Base-by-base conservation (phyloP, 2,888 invertebrate species). In the Ganaspis brasiliensis region DNA sequence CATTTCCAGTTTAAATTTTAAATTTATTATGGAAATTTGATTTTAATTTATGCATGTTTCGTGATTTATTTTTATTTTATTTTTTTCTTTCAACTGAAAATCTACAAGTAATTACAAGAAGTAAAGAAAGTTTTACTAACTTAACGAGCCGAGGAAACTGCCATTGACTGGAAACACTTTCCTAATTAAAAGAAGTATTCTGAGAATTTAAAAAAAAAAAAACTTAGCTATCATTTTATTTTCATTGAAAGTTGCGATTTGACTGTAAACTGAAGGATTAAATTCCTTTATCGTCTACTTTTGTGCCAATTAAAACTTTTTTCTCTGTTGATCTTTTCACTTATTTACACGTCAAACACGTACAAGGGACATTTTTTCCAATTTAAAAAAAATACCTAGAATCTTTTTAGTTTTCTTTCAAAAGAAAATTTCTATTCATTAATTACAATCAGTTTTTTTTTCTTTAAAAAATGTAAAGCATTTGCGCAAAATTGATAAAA, bases 161-260 rank as follows among this genome's bases (percentile, higher is more conserved):
- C 40, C 63, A 67, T 40, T 45, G 21, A 21, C 40, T 67, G 24
- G 40, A 40, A 67, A 40, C 40, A 67, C 40, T 67, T 67, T 67
- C 9, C 40, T 67, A 67, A 67, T 67, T 67, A 26, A 67, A n/a
- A 67, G 45, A 49, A 45, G 67, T 67, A 45, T 67, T 40, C 45
- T 16, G n/a, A n/a, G 67, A 49, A 67, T 67, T 67, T 45, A 67
- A 67, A 49, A 24, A n/a, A 24, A 67, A 67, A 67, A 49, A 24
- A n/a, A 24, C 40, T 14, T 67, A 67, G n/a, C 67, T 4, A n/a
- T 45, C 45, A 67, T 67, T 16, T 52, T 52, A 52, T 52, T 52
- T 45, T 67, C n/a, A 16, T 45, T 45, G n/a, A 26, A 49, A 67
- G 45, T 67, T 26, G 8, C 24, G 26, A 49, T 67, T 45, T 67